Base-by-base conservation (phyloP, 2,113 vertebrate genomes). In the Pluvialis apricaria region DNA sequence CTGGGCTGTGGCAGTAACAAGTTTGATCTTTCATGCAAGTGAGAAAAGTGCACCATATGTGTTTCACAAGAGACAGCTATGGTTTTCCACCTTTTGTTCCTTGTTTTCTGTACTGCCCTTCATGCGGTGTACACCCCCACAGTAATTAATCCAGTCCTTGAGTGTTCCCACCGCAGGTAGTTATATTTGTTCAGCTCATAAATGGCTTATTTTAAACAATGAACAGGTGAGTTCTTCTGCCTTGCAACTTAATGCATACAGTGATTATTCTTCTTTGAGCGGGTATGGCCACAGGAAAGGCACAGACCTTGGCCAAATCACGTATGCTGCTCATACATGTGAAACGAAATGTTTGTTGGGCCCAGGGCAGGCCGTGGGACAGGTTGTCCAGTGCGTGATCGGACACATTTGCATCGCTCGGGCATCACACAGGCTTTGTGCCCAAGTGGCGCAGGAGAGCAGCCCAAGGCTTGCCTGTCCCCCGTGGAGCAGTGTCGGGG, bases 371-470 rank as follows among this genome's bases (percentile, higher is more conserved):
- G 17, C 26, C 34, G 36, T 6, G 47, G 58, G 52, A 10, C 21
- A 25, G 38, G 22, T 25, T 32, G 47, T 24, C 71, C 44, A 22
- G 13, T 4, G 15, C 15, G 29, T 32, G 31, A 11, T 26, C 34
- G 11, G 44, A 21, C 15, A 18, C 1, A 0, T 52, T 26, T 45
- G 18, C 10, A 4, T 38, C 4, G 3, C 42, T 51, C 0, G 1
- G 10, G 16, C 14, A 24, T 14, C 5, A 2, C 2, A 11, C 11
- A 28, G 26, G 44, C 13, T 40, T n/a, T 22, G 29, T 57, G 62
- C n/a, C 20, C 47, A 49, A 49, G 47, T 22, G 47, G 47, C 10
- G 47, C 47, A 49, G 12, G 38, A 32, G 52, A 40, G 32, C 15
- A 55, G 24, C 31, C 26, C 44, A 21, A 17, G n/a, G 13, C 21